Percentiles rank a stretch among this genome's conserved stretches.
phyloP scores from a whole-genome alignment of 2,888 invertebrate species.

The Mechanitis messenoides region DNA sequence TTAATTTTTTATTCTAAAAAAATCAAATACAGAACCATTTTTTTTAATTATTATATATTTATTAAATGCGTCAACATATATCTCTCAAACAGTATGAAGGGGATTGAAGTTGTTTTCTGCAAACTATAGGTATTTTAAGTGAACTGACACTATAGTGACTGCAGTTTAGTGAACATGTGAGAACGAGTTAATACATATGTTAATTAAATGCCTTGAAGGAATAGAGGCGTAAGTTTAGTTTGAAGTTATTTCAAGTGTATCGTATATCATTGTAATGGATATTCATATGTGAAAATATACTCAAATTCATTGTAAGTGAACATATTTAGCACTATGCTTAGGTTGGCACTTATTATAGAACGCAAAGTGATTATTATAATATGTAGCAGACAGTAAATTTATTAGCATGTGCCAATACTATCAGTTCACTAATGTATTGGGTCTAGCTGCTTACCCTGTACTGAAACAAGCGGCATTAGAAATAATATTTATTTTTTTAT shows the following conservation, averaged over 20 bases:
- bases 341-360: neutral
- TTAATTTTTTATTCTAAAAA: neutral
- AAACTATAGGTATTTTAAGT: conserved; percentile 20
- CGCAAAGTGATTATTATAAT: neutral
- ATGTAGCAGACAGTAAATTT: neutral
- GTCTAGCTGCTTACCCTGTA: neutral
- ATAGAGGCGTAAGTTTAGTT: too few species aligned
- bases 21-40: neutral
- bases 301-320: neutral
- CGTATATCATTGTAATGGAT: too few species aligned
- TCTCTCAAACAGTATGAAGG: conserved; percentile 19
- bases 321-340: neutral
- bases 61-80: conserved; percentile 10
- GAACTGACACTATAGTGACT: conserved; percentile 15
- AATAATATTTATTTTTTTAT: conserved; percentile 44
- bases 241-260: too few species aligned
- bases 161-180: conserved; percentile 9
- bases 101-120: conserved; percentile 18
- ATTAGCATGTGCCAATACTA: neutral
- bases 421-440: neutral
- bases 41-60: neutral
- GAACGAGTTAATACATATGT: neutral
- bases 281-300: neutral
- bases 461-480: conserved; percentile 21
- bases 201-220: too few species aligned